phyloP scores from a whole-genome alignment of 2,113 vertebrate species.

The Loxodonta africana region DNA sequence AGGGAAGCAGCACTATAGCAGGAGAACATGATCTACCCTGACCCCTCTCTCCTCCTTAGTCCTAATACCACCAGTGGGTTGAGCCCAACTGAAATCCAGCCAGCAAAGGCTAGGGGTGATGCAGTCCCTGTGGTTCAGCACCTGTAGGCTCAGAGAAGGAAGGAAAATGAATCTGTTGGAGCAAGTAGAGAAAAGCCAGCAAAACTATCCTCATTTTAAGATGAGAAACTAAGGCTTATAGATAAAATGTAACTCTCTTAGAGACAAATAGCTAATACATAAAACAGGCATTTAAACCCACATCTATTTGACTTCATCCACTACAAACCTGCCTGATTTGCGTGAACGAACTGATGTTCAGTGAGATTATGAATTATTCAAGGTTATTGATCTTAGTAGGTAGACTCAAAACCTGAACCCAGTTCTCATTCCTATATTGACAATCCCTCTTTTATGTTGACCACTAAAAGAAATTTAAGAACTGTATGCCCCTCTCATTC shows the following conservation, averaged over 20 bases:
- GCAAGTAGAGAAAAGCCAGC: not conserved
- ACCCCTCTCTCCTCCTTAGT: not conserved
- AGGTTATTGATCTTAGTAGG: not conserved
- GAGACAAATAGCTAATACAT: not conserved
- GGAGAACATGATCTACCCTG: not conserved
- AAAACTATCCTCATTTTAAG: not conserved
- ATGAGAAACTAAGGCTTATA: not conserved
- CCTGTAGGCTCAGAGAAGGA: not conserved
- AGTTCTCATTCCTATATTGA: not conserved
- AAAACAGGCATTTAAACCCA: not conserved
- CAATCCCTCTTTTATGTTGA: not conserved
- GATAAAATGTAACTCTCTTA: not conserved
- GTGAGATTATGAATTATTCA: not conserved
- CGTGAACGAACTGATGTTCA: not conserved
- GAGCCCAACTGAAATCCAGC: not conserved
- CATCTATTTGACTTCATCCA: not conserved
- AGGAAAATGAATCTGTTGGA: not conserved
- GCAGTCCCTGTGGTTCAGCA: not conserved
- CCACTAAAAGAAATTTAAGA: not conserved
- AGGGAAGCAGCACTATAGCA: not conserved
- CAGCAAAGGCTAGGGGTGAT: not conserved
- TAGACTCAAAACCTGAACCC: not conserved
- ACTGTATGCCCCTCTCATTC: not conserved
- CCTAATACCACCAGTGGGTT: not conserved
- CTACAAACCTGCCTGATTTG: not conserved